Conservation (phyloP, 2,113 vertebrate species). For the Cisticola juncidis region DNA sequence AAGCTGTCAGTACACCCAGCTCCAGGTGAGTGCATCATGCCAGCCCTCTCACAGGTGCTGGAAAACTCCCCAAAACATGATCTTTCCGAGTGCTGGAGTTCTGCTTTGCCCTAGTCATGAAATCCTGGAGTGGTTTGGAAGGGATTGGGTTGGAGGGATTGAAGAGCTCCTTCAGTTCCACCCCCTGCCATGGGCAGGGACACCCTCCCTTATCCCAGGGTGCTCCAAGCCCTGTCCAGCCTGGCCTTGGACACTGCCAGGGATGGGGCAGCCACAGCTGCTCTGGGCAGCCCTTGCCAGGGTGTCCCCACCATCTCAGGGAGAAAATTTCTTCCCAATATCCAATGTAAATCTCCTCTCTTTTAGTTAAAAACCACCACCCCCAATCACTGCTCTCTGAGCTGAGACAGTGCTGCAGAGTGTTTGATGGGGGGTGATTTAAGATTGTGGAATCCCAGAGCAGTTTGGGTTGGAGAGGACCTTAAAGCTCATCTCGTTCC, state of each 20-base stretch:
- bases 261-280: background rate
- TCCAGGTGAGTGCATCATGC: conserved; percentile 80
- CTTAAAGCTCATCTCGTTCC: background rate
- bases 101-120: background rate
- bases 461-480: background rate
- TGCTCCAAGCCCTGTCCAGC: background rate
- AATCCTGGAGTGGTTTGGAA: background rate
- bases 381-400: background rate
- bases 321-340: background rate
- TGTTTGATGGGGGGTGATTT: background rate
- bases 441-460: background rate
- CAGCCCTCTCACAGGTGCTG: background rate
- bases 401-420: background rate
- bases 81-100: background rate
- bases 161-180: background rate
- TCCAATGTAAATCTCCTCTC: background rate
- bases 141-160: background rate
- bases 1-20: conserved; percentile 91
- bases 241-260: background rate
- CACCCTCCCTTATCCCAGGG: background rate
- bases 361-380: background rate
- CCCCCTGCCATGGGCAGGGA: background rate
- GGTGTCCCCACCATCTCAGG: background rate
- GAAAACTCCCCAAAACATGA: background rate
- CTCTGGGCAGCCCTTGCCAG: background rate